Conservation (phyloP, 2,797 vertebrate species). For the Tamandua tetradactyla region DNA sequence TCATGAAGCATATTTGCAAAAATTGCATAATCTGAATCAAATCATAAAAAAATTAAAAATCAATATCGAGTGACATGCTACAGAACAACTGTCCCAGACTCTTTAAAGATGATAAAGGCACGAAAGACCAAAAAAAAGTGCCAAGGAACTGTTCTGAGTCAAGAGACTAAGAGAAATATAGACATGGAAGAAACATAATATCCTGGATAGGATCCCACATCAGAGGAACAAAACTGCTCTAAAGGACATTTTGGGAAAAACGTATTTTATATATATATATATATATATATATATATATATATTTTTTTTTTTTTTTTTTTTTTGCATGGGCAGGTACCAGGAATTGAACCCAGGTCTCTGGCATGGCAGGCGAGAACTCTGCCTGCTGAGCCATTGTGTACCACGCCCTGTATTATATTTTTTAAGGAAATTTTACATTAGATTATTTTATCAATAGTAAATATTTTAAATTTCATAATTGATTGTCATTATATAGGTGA, state of each 20-base stretch:
- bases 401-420: neutral
- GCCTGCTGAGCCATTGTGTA: no score
- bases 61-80: neutral
- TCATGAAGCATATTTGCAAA: neutral
- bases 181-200: constrained; percentile 13
- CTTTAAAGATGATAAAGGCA: constrained; percentile 15
- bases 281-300: no score
- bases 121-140: neutral
- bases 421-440: neutral
- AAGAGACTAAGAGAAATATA: neutral
- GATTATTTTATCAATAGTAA: neutral
- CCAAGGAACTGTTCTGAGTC: neutral
- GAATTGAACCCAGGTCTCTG: no score
- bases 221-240: constrained; percentile 6
- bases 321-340: no score
- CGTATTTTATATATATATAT: neutral
- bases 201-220: neutral
- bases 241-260: neutral
- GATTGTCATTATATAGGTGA: neutral
- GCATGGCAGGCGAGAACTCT: no score
- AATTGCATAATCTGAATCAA: constrained; percentile 18
- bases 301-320: no score
- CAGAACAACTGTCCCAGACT: neutral
- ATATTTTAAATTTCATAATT: constrained; percentile 32
- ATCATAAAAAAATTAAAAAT: constrained; percentile 6